A percentile compares a stretch with the other conserved stretches of the same genome.
These are phyloP conservation scores for Cerceris rybyensis DNA, from an alignment of 2,888 invertebrate species.

Conservation along the genomic window DNA sequence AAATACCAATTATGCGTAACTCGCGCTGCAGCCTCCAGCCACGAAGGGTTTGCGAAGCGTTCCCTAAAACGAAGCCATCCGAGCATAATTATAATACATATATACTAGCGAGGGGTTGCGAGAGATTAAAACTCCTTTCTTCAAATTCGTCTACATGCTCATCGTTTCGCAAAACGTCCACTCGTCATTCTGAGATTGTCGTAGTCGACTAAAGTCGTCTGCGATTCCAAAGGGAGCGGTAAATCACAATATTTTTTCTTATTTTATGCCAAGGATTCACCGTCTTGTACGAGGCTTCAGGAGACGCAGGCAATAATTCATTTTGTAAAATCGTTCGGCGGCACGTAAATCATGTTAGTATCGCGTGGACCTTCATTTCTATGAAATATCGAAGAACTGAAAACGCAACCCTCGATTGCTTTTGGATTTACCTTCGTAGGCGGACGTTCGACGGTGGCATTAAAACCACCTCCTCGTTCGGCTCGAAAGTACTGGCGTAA, in stretches of 20 bases:
- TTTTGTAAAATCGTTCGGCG: conserved; percentile 28
- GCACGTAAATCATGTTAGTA: conserved; percentile 32
- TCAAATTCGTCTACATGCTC: conserved; percentile 48
- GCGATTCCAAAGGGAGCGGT: conserved; percentile 1
- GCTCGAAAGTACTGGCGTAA: conserved; percentile 29
- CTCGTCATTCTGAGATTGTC: background rate
- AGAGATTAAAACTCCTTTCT: conserved; percentile 65
- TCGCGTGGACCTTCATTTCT: background rate
- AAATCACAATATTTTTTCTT: conserved; percentile 21
- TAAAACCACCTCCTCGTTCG: conserved; percentile 29
- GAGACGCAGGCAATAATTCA: conserved; percentile 26
- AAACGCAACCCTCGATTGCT: too few relatives aligned
- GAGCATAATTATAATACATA: conserved; percentile 71
- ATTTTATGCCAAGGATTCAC: conserved; percentile 17
- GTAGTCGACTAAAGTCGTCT: background rate
- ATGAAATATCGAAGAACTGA: background rate
- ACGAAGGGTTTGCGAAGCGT: conserved; percentile 62
- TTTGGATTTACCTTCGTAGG: conserved; percentile 4
- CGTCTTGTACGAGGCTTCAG: background rate
- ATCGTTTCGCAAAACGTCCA: conserved; percentile 3
- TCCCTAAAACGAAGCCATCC: conserved; percentile 62
- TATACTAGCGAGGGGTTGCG: conserved; percentile 50
- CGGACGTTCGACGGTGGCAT: conserved; percentile 26
- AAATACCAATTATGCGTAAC: conserved; percentile 75
- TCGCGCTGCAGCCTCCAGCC: conserved; percentile 54